These are phyloP conservation scores for Papilio aristodemus DNA, from an alignment of 1,140 invertebrate species.

Conservation along the genomic window DNA sequence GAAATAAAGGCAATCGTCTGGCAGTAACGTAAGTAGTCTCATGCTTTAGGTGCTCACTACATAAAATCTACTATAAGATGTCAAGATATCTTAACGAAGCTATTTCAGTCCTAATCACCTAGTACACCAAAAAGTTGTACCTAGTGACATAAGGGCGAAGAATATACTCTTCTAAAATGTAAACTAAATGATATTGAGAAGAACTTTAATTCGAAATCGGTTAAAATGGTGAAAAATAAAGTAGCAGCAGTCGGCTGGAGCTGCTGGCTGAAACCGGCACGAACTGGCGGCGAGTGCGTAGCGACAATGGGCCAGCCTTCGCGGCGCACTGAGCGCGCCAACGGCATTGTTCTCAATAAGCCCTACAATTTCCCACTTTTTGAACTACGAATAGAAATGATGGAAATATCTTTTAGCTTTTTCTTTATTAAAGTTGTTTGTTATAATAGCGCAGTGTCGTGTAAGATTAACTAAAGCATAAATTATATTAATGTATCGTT, in stretches of 20 bases:
- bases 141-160: background rate
- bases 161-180: background rate
- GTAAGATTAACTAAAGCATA: no score
- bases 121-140: no score
- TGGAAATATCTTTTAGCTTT: background rate
- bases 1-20: no score
- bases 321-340: background rate
- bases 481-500: no score
- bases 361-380: conserved; percentile 7
- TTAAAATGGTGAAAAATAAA: background rate
- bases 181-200: background rate
- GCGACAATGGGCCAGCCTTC: conserved; percentile 6
- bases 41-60: no score
- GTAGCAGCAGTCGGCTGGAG: background rate
- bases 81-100: no score
- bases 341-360: conserved; percentile 30
- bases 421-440: background rate
- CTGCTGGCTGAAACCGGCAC: background rate
- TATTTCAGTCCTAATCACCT: no score
- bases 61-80: no score
- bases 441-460: background rate
- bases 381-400: background rate
- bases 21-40: no score
- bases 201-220: conserved; percentile 1
- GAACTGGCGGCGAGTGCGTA: background rate